Evolutionary conservation across 1,140 invertebrate genomes (phyloP).

Genomic region (Limonius californicus): DNA sequence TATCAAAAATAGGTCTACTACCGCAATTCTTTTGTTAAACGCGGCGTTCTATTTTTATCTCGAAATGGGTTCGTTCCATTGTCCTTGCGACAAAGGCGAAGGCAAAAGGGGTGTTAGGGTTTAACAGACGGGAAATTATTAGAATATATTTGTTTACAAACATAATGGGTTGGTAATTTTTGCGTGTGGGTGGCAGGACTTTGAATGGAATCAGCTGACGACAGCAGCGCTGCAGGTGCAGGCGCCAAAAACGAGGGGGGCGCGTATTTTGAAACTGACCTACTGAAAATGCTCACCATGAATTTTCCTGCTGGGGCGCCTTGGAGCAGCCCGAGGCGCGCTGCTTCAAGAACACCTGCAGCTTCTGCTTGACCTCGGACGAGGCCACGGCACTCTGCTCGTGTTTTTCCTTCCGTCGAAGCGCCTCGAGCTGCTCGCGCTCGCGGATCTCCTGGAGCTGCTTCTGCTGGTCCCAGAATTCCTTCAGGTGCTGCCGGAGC

Average conservation of each 20-base stretch:
- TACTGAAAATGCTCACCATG: constrained; percentile 41
- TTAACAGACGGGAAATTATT: background rate
- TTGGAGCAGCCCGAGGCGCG: constrained; percentile 49
- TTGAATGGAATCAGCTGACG: constrained; percentile 25
- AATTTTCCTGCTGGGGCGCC: constrained; percentile 50
- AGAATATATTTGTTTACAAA: constrained; percentile 21
- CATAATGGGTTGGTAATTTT: constrained; percentile 18
- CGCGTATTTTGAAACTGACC: constrained; percentile 30
- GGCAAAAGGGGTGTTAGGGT: background rate
- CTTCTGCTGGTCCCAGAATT: constrained; percentile 54
- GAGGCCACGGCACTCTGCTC: constrained; percentile 94
- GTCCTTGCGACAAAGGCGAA: background rate
- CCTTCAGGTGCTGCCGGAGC: constrained; percentile 61
- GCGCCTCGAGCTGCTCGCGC: constrained; percentile 72
- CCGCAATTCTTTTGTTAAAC: no score
- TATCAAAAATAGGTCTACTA: no score
- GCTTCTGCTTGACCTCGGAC: constrained; percentile 91
- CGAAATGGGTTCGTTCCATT: no score
- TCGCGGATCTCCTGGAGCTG: constrained; percentile 70
- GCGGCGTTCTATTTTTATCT: no score
- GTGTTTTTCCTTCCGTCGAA: constrained; percentile 89
- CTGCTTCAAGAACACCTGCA: constrained; percentile 60
- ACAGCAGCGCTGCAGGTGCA: constrained; percentile 5
- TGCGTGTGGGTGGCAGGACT: constrained; percentile 12
- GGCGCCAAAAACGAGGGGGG: constrained; percentile 13